Percentiles rank a stretch among this genome's conserved stretches.
These are phyloP conservation scores for Tupaia chinensis DNA, from an alignment of 2,113 vertebrate species.

Conservation along the genomic window DNA sequence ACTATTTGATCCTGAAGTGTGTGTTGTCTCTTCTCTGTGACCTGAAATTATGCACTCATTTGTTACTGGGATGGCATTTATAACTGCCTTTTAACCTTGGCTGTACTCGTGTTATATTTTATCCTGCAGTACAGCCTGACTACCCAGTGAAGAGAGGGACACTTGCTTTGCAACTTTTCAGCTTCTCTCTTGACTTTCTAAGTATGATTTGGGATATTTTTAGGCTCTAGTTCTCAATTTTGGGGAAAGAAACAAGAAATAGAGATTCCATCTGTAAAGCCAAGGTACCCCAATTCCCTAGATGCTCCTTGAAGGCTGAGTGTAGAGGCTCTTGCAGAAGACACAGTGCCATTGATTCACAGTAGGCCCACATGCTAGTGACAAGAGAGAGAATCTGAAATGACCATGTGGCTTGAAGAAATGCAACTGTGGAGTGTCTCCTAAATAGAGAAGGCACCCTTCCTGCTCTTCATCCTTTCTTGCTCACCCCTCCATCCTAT, in stretches of 20 bases:
- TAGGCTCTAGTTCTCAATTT: background rate
- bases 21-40: background rate
- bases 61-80: background rate
- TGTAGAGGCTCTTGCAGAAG: background rate
- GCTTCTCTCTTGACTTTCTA: background rate
- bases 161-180: background rate
- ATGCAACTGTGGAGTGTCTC: accelerated
- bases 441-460: background rate
- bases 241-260: background rate
- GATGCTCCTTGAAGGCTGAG: background rate
- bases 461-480: background rate
- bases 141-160: background rate
- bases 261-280: background rate
- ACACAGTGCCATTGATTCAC: background rate
- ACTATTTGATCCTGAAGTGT: background rate
- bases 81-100: background rate
- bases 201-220: background rate
- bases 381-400: background rate
- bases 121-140: background rate
- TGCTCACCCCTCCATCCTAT: background rate
- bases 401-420: background rate
- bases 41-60: background rate
- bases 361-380: background rate
- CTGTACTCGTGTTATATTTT: background rate
- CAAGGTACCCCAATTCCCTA: background rate